These are phyloP conservation scores for Vicugna pacos DNA, from an alignment of 2,113 vertebrate genomes.

Conservation along the genomic window DNA sequence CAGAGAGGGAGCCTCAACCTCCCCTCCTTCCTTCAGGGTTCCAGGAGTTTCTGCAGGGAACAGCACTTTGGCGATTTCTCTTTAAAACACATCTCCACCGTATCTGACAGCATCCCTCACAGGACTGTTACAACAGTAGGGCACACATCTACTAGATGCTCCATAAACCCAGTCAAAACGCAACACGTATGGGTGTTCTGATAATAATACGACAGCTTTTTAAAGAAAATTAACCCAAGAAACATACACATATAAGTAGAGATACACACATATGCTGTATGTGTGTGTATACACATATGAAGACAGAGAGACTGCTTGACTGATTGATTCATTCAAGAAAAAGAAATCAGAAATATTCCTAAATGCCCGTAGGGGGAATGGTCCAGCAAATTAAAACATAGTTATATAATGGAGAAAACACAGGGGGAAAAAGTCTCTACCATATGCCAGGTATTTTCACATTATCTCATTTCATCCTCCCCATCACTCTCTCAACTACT, in stretches of 20 bases:
- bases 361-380: background rate
- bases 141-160: background rate
- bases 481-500: background rate
- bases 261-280: background rate
- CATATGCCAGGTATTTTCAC: background rate
- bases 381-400: background rate
- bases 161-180: constrained; percentile 9
- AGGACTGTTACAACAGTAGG: background rate
- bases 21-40: background rate
- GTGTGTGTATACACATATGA: background rate
- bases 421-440: background rate
- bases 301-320: background rate
- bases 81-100: background rate
- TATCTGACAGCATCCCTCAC: background rate
- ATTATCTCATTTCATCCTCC: background rate
- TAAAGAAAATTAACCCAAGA: constrained; percentile 27
- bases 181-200: background rate
- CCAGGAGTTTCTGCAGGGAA: constrained; percentile 20
- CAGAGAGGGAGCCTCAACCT: background rate
- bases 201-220: background rate
- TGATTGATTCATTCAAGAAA: constrained; percentile 34
- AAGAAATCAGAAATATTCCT: constrained; percentile 13
- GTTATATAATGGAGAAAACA: constrained; percentile 29
- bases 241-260: background rate
- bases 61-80: background rate